Percentiles rank a stretch among this genome's conserved stretches.
phyloP scores from a whole-genome alignment of 2,113 vertebrate species.

The Pelusios castaneus region DNA sequence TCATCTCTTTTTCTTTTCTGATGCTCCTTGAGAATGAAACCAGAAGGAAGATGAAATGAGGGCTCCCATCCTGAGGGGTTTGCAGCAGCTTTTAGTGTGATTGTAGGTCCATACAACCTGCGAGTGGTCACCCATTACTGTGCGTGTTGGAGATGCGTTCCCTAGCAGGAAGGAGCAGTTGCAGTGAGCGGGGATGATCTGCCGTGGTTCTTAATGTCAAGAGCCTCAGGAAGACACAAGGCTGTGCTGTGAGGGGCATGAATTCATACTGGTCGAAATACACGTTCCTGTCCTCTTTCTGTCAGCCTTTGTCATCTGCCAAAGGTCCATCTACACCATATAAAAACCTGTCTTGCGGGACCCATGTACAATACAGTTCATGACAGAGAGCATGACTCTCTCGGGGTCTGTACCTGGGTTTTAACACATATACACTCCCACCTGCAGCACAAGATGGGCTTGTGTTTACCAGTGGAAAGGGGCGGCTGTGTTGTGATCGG shows the following conservation, averaged over 20 bases:
- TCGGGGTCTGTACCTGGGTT: neutral
- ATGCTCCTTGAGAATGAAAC: neutral
- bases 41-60: neutral
- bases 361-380: neutral
- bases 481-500: neutral
- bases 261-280: neutral
- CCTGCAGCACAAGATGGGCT: neutral
- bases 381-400: neutral
- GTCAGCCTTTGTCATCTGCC: neutral
- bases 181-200: neutral
- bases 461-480: neutral
- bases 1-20: neutral
- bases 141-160: constrained; percentile 8
- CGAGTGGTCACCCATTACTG: neutral
- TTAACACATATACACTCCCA: neutral
- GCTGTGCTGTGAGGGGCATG: neutral
- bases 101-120: neutral
- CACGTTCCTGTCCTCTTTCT: neutral
- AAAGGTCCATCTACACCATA: neutral
- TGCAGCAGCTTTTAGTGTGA: neutral
- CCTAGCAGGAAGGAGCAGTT: constrained; percentile 22
- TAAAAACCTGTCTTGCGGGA: neutral
- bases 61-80: neutral
- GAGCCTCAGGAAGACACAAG: neutral
- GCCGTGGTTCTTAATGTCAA: constrained; percentile 38